phyloP scores from a whole-genome alignment of 2,113 vertebrate genomes.

The Ictalurus punctatus region DNA sequence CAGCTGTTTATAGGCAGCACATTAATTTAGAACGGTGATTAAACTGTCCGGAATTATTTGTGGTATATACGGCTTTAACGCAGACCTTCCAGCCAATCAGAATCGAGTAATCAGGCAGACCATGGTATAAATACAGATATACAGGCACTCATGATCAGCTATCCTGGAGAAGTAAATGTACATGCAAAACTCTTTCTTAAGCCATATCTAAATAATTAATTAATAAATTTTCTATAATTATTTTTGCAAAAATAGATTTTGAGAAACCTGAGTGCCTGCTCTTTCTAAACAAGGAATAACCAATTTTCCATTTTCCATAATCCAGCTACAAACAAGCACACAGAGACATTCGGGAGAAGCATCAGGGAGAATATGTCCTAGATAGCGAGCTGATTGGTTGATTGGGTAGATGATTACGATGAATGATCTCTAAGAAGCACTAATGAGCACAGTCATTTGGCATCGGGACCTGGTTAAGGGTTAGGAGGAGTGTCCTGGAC shows the following conservation, averaged over 20 bases:
- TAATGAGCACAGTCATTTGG: conserved; percentile 32
- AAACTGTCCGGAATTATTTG: no score
- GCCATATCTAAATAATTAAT: background rate
- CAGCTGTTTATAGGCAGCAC: no score
- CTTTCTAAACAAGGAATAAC: background rate
- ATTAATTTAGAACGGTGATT: no score
- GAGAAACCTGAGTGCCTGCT: background rate
- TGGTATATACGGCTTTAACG: no score
- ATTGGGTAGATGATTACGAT: conserved; percentile 56
- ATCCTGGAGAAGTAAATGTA: background rate
- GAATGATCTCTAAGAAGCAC: conserved; percentile 41
- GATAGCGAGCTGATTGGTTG: conserved; percentile 54
- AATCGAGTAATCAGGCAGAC: no score
- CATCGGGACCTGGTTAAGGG: conserved; percentile 58
- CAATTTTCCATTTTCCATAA: background rate
- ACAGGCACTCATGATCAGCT: background rate
- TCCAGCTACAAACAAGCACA: conserved; percentile 59
- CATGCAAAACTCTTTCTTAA: background rate
- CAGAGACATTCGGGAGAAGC: conserved; percentile 45
- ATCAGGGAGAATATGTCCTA: conserved; percentile 58
- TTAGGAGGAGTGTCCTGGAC: conserved; percentile 25
- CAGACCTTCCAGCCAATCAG: no score
- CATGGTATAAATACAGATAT: background rate
- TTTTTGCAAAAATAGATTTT: background rate
- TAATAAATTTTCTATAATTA: background rate